Evolutionary conservation across 2,888 invertebrate genomes (phyloP).

Genomic region (Diarsia mendica): DNA sequence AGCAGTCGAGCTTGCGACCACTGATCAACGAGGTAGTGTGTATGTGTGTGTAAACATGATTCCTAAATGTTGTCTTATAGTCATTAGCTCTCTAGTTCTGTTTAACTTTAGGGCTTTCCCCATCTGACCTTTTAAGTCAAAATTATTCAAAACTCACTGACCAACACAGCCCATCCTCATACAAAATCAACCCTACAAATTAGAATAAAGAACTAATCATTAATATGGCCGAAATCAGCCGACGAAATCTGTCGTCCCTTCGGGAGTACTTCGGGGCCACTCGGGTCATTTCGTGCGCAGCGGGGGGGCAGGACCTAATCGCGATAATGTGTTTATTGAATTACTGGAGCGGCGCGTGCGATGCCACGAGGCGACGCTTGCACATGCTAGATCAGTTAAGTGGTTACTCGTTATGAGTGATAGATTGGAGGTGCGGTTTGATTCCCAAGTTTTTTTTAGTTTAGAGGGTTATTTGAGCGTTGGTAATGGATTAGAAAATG

Average conservation of each 20-base stretch:
- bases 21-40: too few species aligned
- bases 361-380: constrained; percentile 77
- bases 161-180: constrained; percentile 58
- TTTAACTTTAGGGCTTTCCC: not conserved
- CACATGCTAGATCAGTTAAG: constrained; percentile 77
- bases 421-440: constrained; percentile 71
- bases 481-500: constrained; percentile 59
- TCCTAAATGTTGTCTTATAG: not conserved
- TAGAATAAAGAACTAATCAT: constrained; percentile 85
- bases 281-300: constrained; percentile 74
- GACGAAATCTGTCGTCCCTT: constrained; percentile 83
- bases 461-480: constrained; percentile 55
- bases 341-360: constrained; percentile 87
- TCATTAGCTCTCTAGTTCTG: not conserved
- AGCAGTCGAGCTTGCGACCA: too few species aligned
- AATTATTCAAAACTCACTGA: constrained; percentile 48
- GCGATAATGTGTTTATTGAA: constrained; percentile 90
- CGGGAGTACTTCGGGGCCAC: constrained; percentile 77
- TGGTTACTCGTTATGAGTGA: constrained; percentile 77
- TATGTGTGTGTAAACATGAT: not conserved
- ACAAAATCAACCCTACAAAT: constrained; percentile 71
- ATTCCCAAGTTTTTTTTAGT: constrained; percentile 55
- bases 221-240: constrained; percentile 81
- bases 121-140: constrained; percentile 2
- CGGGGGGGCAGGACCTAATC: constrained; percentile 85